Evolutionary conservation across 2,888 invertebrate genomes (phyloP).

Genomic region (Aphrophora alni): DNA sequence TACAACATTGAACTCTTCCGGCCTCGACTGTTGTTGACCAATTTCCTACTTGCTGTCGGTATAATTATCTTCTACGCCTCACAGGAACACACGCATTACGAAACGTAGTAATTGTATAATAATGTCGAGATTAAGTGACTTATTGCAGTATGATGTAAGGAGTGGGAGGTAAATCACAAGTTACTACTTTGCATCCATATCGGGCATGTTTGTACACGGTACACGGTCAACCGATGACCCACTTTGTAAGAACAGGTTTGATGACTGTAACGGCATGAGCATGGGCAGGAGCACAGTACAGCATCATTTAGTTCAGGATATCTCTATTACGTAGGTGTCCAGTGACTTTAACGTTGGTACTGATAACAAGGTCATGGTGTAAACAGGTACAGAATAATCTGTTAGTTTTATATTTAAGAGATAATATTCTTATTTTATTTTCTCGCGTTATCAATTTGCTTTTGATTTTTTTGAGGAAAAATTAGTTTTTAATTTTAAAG

Average conservation of each 20-base stretch:
- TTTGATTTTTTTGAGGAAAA: no score
- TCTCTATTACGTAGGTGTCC: no score
- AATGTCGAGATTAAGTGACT: background rate
- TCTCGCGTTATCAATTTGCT: no score
- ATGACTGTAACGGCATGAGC: background rate
- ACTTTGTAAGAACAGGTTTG: background rate
- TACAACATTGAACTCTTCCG: background rate
- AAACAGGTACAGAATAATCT: no score
- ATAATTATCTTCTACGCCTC: background rate
- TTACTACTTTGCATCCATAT: background rate
- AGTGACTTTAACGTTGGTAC: no score
- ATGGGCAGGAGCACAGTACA: no score
- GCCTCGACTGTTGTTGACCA: background rate
- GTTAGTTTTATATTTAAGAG: no score
- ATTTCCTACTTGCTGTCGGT: background rate
- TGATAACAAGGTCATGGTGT: background rate
- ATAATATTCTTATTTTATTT: no score
- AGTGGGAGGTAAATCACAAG: conserved; percentile 2
- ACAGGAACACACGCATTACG: background rate
- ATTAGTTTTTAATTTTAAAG: no score
- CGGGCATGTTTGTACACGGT: background rate
- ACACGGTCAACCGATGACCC: conserved; percentile 1
- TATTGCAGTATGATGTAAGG: background rate
- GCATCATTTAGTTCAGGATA: no score
- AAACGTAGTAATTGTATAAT: background rate